These are phyloP conservation scores for Tipula helvola DNA, from an alignment of 2,888 invertebrate species.

Conservation along the genomic window DNA sequence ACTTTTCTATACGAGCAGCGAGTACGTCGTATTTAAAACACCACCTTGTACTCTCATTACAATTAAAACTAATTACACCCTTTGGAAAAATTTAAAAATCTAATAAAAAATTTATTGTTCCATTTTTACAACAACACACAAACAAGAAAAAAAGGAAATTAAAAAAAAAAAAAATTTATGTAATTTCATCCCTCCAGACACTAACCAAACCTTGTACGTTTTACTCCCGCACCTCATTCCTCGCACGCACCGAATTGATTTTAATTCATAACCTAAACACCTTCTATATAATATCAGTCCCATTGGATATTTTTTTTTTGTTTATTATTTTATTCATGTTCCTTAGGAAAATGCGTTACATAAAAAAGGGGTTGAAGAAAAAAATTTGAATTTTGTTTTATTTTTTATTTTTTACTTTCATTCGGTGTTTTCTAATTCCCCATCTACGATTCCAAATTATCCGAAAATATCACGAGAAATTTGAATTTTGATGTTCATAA, in stretches of 20 bases:
- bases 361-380: background rate
- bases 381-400: background rate
- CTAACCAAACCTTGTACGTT: background rate
- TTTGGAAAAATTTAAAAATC: background rate
- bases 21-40: background rate
- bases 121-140: background rate
- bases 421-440: background rate
- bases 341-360: background rate
- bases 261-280: background rate
- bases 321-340: background rate
- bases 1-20: background rate
- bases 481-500: background rate
- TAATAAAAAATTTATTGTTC: constrained; percentile 4
- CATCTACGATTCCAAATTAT: background rate
- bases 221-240: background rate
- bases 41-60: background rate
- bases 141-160: background rate
- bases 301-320: background rate
- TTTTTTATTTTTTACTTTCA: background rate
- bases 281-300: background rate
- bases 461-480: background rate
- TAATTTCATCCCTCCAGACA: background rate
- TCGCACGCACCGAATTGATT: background rate
- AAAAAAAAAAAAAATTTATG: background rate
- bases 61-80: constrained; percentile 4